A percentile compares a stretch with the other conserved stretches of the same genome.
Evolutionary conservation across 53 echinoderm and acorn worm species (phyloP).

Genomic region (Zoroaster sp.): DNA sequence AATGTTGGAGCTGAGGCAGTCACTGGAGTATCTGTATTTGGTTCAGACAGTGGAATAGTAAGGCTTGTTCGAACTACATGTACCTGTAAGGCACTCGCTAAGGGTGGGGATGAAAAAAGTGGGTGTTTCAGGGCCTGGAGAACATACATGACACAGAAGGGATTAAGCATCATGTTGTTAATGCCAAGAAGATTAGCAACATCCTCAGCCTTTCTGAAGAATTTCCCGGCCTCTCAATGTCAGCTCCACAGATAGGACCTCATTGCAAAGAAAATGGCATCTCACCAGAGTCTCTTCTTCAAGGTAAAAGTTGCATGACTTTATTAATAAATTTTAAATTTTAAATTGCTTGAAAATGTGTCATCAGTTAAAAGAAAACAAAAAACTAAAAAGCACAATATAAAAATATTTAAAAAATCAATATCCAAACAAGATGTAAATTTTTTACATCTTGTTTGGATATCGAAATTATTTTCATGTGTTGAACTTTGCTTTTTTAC

Average conservation of each 20-base stretch:
- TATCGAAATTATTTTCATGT: background rate
- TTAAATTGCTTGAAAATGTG: background rate
- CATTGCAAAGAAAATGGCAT: background rate
- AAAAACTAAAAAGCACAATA: background rate
- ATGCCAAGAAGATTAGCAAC: background rate
- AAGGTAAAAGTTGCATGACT: background rate
- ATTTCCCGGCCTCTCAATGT: background rate
- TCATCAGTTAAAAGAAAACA: background rate
- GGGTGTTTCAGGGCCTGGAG: slow-evolving; percentile 6
- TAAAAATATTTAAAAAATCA: background rate
- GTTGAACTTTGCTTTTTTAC: background rate
- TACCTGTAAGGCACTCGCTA: slow-evolving; percentile 6
- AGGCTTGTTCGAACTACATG: slow-evolving; percentile 6
- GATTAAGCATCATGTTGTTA: background rate
- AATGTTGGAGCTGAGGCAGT: background rate
- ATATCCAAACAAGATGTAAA: background rate
- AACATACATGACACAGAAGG: background rate
- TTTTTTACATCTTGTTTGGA: background rate
- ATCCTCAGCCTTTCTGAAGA: background rate
- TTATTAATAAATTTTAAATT: background rate
- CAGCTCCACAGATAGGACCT: background rate
- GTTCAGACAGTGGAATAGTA: slow-evolving; percentile 17
- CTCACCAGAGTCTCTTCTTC: background rate
- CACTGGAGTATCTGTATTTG: background rate
- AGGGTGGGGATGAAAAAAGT: slow-evolving; percentile 32